phyloP scores from a whole-genome alignment of 23 tunicate genomes.

The Aplidium turbinatum region DNA sequence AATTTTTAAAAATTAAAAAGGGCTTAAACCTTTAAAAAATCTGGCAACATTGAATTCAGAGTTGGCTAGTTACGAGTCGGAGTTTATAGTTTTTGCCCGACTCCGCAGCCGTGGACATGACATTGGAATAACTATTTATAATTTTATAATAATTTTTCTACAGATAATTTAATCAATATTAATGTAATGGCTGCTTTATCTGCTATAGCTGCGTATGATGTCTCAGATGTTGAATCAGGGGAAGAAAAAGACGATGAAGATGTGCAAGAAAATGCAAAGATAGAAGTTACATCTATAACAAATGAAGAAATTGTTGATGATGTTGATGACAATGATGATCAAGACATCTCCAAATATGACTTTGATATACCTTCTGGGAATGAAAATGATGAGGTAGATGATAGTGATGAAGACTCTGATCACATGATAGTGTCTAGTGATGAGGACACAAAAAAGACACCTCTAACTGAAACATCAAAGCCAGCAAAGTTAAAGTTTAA shows the following conservation, averaged over 20 bases:
- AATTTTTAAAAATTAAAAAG: too few relatives aligned
- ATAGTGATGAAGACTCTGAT: neutral
- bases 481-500: conserved; percentile 45
- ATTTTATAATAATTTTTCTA: too few relatives aligned
- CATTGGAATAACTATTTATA: too few relatives aligned
- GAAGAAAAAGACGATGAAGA: conserved; percentile 30
- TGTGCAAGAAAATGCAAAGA: neutral
- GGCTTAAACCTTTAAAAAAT: too few relatives aligned
- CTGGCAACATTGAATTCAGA: too few relatives aligned
- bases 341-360: conserved; percentile 16
- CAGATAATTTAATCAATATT: too few relatives aligned
- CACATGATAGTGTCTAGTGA: conserved; percentile 16
- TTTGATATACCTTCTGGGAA: conserved; percentile 9
- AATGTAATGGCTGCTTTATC: conserved; percentile 81
- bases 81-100: too few relatives aligned
- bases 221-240: conserved; percentile 74
- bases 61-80: too few relatives aligned
- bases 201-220: conserved; percentile 81
- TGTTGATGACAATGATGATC: conserved; percentile 14
- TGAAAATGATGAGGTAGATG: conserved; percentile 6
- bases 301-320: conserved; percentile 11
- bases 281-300: neutral
- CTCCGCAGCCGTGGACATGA: too few relatives aligned
- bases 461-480: conserved; percentile 2
- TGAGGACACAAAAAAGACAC: conserved; percentile 23